These are phyloP conservation scores for Chloroceryle inda DNA, from an alignment of 2,797 vertebrate genomes.

Conservation along the genomic window DNA sequence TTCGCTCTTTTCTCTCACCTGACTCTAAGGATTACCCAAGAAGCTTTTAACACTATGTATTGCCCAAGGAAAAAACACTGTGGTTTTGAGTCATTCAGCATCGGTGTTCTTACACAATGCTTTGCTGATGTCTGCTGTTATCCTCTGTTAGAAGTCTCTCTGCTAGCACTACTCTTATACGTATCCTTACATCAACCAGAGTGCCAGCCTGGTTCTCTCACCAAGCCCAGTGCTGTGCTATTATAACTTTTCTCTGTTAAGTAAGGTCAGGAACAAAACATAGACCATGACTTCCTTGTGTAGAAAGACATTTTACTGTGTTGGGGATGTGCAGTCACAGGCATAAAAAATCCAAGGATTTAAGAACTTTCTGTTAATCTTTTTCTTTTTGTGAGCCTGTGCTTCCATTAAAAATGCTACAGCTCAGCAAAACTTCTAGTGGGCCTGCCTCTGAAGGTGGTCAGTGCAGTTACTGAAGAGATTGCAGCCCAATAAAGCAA, in stretches of 20 bases:
- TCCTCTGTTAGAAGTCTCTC: neutral
- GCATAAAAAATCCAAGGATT: neutral
- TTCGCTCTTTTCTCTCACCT: neutral
- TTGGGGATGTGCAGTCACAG: neutral
- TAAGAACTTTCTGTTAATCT: neutral
- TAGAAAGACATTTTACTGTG: neutral
- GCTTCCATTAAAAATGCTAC: neutral
- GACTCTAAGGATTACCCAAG: neutral
- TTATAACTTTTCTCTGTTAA: neutral
- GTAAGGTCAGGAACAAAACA: neutral
- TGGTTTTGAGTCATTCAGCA: neutral
- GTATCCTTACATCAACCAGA: neutral
- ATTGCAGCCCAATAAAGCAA: neutral
- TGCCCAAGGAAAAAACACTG: neutral
- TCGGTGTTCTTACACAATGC: fast-evolving
- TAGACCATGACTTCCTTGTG: neutral
- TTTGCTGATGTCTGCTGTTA: neutral
- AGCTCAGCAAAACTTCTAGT: neutral
- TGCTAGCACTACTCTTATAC: neutral
- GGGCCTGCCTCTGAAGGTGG: neutral
- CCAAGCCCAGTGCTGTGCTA: neutral
- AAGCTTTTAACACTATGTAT: neutral
- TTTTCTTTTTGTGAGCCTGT: neutral
- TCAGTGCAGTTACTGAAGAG: neutral
- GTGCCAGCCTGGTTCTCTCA: neutral